These are phyloP conservation scores for Murina feae DNA, from an alignment of 2,113 vertebrate genomes.

Conservation along the genomic window DNA sequence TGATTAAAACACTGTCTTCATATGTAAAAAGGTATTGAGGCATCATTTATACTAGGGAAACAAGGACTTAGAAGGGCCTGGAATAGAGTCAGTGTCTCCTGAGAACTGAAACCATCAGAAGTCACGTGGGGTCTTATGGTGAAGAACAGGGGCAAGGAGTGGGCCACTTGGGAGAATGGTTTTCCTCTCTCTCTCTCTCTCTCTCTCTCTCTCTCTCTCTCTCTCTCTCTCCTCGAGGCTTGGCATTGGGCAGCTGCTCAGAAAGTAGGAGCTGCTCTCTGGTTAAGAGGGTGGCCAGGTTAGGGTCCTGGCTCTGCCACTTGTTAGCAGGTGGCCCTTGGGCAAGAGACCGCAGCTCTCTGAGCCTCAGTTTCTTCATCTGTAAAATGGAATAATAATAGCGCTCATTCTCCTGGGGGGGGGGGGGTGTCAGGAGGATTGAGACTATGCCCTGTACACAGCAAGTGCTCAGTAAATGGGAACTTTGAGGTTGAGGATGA, in stretches of 20 bases:
- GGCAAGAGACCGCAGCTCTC: neutral
- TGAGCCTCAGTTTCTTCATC: neutral
- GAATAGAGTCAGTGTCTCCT: neutral
- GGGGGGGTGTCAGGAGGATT: accelerated
- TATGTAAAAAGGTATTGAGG: neutral
- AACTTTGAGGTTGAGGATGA: neutral
- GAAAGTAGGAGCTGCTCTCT: accelerated
- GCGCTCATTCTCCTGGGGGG: neutral
- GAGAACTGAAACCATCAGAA: neutral
- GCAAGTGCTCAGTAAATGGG: neutral
- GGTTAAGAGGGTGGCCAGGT: accelerated
- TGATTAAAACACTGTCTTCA: neutral
- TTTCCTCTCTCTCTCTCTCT: no score
- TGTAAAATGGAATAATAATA: neutral
- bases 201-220: no score
- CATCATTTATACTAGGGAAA: no score
- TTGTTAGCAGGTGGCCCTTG: neutral
- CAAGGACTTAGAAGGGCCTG: neutral
- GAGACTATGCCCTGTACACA: accelerated
- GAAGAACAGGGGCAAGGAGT: neutral
- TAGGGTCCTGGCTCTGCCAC: neutral
- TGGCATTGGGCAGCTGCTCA: accelerated
- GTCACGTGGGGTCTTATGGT: neutral
- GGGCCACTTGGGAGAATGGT: neutral
- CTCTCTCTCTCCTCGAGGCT: neutral